Percentiles rank a stretch among this genome's conserved stretches.
These are phyloP conservation scores for Carcina quercana DNA, from an alignment of 2,888 invertebrate species.

Conservation along the genomic window DNA sequence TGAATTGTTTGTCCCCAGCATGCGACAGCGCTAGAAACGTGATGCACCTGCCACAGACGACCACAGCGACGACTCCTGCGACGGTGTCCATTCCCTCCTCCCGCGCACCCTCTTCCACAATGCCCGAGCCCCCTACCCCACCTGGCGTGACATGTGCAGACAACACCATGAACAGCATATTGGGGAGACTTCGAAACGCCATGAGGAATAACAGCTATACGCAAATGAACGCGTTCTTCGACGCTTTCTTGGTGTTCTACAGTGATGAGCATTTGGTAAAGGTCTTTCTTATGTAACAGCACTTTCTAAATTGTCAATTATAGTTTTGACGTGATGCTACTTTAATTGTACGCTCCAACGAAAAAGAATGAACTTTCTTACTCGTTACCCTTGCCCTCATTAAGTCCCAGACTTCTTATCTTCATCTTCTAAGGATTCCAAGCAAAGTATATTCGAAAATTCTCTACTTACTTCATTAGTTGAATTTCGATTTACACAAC, in stretches of 20 bases:
- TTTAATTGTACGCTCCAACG: too few species aligned
- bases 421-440: too few species aligned
- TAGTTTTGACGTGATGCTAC: too few species aligned
- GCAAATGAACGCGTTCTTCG: conserved; percentile 58
- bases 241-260: conserved; percentile 85
- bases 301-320: neutral
- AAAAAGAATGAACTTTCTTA: too few species aligned
- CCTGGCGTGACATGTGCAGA: conserved; percentile 31
- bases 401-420: too few species aligned
- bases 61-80: conserved; percentile 22
- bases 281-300: neutral
- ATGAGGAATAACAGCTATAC: conserved; percentile 57
- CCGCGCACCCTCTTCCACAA: conserved; percentile 24
- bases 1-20: too few species aligned
- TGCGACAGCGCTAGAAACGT: conserved; percentile 33
- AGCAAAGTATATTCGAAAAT: too few species aligned
- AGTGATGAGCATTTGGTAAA: conserved; percentile 87
- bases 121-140: conserved; percentile 31
- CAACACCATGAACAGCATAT: conserved; percentile 33
- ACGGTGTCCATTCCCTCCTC: conserved; percentile 19
- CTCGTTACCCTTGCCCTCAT: too few species aligned
- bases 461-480: too few species aligned
- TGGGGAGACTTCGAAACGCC: conserved; percentile 61
- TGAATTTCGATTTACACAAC: too few species aligned
- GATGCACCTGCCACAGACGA: conserved; percentile 23